A percentile compares a stretch with the other conserved stretches of the same genome.
These are phyloP conservation scores for Conopomorpha cramerella DNA, from an alignment of 1,140 invertebrate genomes.

Conservation along the genomic window DNA sequence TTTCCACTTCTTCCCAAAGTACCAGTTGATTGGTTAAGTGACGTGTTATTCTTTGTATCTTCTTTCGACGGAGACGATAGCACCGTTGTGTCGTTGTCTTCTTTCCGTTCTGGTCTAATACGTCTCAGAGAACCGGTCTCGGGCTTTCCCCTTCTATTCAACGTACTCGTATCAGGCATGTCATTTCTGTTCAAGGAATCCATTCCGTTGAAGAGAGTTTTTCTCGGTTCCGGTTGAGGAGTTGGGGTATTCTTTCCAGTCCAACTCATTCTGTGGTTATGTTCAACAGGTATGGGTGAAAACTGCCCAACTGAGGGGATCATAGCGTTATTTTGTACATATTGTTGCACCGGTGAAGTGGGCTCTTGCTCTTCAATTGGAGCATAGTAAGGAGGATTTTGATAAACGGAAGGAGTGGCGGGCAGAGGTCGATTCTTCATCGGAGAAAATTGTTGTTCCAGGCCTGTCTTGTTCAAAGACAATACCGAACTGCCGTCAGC, in stretches of 20 bases:
- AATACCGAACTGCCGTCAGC: conserved; percentile 81
- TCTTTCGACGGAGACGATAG: conserved; percentile 36
- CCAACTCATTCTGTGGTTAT: conserved; percentile 48
- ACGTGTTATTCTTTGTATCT: conserved; percentile 36
- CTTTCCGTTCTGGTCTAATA: conserved; percentile 27
- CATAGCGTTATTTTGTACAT: conserved; percentile 36
- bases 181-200: conserved; percentile 21
- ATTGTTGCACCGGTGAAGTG: conserved; percentile 39
- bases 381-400: conserved; percentile 56
- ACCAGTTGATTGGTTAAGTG: conserved; percentile 35
- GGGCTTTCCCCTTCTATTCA: conserved; percentile 41
- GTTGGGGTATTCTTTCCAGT: conserved; percentile 54
- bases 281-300: conserved; percentile 44
- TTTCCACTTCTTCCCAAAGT: conserved; percentile 63
- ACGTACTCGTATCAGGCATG: conserved; percentile 28
- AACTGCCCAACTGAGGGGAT: conserved; percentile 31
- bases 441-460: conserved; percentile 54
- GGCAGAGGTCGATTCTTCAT: conserved; percentile 66
- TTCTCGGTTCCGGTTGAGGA: conserved; percentile 39
- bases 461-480: conserved; percentile 69
- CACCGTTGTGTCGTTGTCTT: conserved; percentile 22
- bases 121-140: conserved; percentile 46
- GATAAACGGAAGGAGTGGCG: conserved; percentile 55
- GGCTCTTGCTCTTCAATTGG: conserved; percentile 70
- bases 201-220: conserved; percentile 26